These are phyloP conservation scores for Drusus annulatus DNA, from an alignment of 1,140 invertebrate genomes.

Conservation along the genomic window DNA sequence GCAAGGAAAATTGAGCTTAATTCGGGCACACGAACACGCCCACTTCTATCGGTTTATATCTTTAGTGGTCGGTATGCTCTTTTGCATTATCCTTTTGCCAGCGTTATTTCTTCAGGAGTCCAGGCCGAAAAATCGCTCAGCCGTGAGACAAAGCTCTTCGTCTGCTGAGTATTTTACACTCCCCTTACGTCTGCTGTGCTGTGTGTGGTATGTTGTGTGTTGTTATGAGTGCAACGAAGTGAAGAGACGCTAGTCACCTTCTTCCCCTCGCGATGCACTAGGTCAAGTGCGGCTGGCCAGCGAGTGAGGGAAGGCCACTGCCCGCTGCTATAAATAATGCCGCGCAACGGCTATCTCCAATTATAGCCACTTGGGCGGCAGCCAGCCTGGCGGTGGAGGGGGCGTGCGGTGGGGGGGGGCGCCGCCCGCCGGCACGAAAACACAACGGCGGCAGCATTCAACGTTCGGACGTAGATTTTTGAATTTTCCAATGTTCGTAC, in stretches of 20 bases:
- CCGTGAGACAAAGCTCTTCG: too few species aligned
- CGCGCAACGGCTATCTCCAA: conserved; percentile 66
- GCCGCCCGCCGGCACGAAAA: conserved; percentile 21
- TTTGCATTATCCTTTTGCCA: too few species aligned
- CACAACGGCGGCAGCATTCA: conserved; percentile 4
- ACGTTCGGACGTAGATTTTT: conserved; percentile 42
- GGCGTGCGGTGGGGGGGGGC: background rate
- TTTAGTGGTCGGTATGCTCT: too few species aligned
- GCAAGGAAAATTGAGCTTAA: too few species aligned
- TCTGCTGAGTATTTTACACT: too few species aligned
- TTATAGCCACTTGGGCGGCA: conserved; percentile 67
- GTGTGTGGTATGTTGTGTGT: too few species aligned
- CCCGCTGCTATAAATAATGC: conserved; percentile 69
- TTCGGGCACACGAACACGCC: too few species aligned
- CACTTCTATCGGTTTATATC: too few species aligned
- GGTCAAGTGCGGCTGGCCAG: conserved; percentile 66
- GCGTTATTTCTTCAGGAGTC: too few species aligned
- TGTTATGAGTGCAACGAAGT: background rate
- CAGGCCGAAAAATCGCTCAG: too few species aligned
- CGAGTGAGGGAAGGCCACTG: conserved; percentile 67
- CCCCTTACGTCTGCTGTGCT: too few species aligned
- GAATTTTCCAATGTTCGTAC: conserved; percentile 8
- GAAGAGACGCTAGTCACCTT: background rate
- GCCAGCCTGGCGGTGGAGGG: conserved; percentile 60
- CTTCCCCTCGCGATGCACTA: conserved; percentile 57